phyloP scores from a whole-genome alignment of 1,140 invertebrate species.

The Zaprionus nigranus region DNA sequence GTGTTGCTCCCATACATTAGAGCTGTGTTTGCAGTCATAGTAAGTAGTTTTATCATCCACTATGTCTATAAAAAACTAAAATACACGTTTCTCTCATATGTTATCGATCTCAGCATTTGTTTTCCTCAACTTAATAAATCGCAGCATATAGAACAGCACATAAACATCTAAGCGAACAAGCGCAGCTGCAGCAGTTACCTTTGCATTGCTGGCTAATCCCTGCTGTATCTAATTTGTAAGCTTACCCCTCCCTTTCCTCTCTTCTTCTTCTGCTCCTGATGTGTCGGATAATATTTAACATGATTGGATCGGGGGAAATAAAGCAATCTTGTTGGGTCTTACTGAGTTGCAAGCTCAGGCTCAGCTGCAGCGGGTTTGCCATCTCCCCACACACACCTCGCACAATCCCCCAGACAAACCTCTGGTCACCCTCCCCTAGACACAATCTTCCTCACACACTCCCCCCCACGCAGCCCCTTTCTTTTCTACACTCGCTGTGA shows the following conservation, averaged over 20 bases:
- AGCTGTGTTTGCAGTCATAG: not conserved
- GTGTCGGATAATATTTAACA: constrained; percentile 28
- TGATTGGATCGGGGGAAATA: constrained; percentile 23
- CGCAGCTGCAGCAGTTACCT: constrained; percentile 2
- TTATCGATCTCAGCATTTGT: not conserved
- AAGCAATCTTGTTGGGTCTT: constrained; percentile 9
- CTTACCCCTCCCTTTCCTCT: not conserved
- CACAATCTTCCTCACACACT: constrained; percentile 4
- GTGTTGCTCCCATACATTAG: too few relatives aligned
- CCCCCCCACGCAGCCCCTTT: not conserved
- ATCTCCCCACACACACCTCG: constrained; percentile 1
- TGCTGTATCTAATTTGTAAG: constrained; percentile 1
- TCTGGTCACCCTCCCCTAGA: too few relatives aligned
- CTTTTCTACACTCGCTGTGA: not conserved
- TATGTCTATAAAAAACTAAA: not conserved
- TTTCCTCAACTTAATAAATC: not conserved
- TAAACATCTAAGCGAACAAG: not conserved
- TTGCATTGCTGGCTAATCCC: not conserved
- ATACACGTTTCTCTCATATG: not conserved
- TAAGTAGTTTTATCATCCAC: not conserved
- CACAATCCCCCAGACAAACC: not conserved
- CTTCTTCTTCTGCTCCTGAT: not conserved
- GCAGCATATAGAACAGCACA: not conserved
- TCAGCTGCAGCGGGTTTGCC: constrained; percentile 42
- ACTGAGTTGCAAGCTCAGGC: constrained; percentile 20